phyloP scores from a whole-genome alignment of 1,140 invertebrate species.

The Neodiprion lecontei region DNA sequence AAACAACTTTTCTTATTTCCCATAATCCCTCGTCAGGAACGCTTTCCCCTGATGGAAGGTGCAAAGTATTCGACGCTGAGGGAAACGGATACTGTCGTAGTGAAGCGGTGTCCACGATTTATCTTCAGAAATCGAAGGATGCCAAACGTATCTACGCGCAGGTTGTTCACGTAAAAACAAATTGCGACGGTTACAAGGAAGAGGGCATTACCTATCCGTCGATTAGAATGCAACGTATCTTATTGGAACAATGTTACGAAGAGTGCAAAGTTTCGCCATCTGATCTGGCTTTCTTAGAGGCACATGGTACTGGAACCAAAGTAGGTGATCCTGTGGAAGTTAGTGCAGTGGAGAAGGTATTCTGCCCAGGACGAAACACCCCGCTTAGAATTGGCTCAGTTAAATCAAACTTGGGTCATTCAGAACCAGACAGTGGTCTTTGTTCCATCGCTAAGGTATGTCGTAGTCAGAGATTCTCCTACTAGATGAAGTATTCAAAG shows the following conservation, averaged over 20 bases:
- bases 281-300: constrained; percentile 43
- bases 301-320: constrained; percentile 59
- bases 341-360: constrained; percentile 79
- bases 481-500: too few species aligned
- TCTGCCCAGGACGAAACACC: constrained; percentile 70
- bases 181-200: constrained; percentile 64
- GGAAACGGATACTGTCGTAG: constrained; percentile 71
- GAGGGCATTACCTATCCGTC: constrained; percentile 62
- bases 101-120: constrained; percentile 68
- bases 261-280: constrained; percentile 28
- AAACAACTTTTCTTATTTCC: constrained; percentile 67
- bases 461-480: too few species aligned
- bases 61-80: constrained; percentile 68
- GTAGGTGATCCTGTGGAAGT: constrained; percentile 84
- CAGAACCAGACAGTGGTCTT: constrained; percentile 72
- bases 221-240: constrained; percentile 17
- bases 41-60: constrained; percentile 68
- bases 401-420: constrained; percentile 81
- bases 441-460: constrained; percentile 66
- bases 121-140: constrained; percentile 64
- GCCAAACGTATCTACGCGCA: constrained; percentile 68
- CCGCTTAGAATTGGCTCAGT: constrained; percentile 79
- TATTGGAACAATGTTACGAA: constrained; percentile 28
- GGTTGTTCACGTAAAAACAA: constrained; percentile 65
- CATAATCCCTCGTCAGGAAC: constrained; percentile 67